phyloP scores from a whole-genome alignment of 2,797 vertebrate species.

The Gambelia wislizenii region DNA sequence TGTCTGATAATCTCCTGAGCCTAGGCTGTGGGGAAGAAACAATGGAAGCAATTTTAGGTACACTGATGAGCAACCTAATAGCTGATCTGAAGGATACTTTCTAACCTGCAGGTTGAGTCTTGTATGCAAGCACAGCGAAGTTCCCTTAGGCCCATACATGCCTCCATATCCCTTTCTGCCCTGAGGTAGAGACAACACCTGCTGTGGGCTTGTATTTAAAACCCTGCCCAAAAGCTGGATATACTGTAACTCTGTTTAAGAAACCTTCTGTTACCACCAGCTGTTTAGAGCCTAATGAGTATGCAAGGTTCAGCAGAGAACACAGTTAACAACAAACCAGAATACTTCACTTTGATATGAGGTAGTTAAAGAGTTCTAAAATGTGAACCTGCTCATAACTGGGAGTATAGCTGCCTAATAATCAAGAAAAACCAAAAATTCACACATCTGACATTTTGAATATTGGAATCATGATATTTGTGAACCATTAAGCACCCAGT shows the following conservation, averaged over 20 bases:
- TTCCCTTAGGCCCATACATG: background rate
- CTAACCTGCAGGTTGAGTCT: background rate
- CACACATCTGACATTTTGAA: background rate
- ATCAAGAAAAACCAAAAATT: background rate
- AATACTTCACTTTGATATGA: background rate
- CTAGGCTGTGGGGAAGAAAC: background rate
- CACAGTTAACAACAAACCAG: background rate
- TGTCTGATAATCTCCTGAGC: no score
- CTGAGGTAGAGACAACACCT: background rate
- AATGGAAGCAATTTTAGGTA: background rate
- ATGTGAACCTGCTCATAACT: background rate
- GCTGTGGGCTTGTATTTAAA: background rate
- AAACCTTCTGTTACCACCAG: background rate
- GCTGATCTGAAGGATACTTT: background rate
- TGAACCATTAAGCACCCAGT: no score
- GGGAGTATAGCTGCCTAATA: background rate
- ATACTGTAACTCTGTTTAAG: background rate
- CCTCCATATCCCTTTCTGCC: background rate
- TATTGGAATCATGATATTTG: background rate
- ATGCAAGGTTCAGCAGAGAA: background rate
- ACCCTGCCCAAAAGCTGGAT: background rate
- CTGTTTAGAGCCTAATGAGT: background rate
- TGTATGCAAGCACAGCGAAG: background rate
- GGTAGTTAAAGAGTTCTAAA: background rate
- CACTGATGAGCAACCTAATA: background rate